phyloP scores from a whole-genome alignment of 30 jellyfish, hydroid and myxozoan species.

The Catostylus mosaicus region DNA sequence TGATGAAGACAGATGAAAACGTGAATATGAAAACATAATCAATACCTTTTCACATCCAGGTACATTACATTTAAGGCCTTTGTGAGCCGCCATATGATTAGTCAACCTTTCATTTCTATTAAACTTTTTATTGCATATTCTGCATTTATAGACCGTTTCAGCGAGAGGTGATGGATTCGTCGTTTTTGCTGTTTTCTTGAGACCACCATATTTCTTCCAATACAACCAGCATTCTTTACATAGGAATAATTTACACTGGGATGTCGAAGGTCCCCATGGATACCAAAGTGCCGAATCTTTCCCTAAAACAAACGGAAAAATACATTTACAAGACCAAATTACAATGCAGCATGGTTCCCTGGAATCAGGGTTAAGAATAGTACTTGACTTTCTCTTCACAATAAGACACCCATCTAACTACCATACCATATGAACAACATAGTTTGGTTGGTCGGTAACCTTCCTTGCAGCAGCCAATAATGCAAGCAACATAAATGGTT shows the following conservation, averaged over 20 bases:
- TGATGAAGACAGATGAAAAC: not conserved
- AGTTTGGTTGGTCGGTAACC: no score
- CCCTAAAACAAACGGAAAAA: slow-evolving; percentile 34
- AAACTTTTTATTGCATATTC: slow-evolving; percentile 95
- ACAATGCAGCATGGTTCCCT: no score
- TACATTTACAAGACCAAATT: not conserved
- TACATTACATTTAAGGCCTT: slow-evolving; percentile 90
- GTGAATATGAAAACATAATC: not conserved
- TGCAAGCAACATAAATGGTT: no score
- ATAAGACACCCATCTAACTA: not conserved
- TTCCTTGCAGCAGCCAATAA: no score
- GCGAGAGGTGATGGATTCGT: slow-evolving; percentile 73
- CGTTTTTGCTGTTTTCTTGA: slow-evolving; percentile 91
- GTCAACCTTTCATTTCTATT: slow-evolving; percentile 95
- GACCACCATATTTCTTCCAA: slow-evolving; percentile 99
- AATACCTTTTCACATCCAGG: slow-evolving; percentile 98
- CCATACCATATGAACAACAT: not conserved
- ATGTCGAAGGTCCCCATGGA: slow-evolving; percentile 99
- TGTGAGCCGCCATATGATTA: slow-evolving; percentile 95
- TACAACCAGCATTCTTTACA: slow-evolving; percentile 99
- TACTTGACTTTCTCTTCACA: no score
- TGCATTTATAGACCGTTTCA: slow-evolving; percentile 90
- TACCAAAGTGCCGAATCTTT: slow-evolving; percentile 94
- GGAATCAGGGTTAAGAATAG: no score
- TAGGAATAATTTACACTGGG: slow-evolving; percentile 90